Conservation (phyloP, 2,113 vertebrate genomes). For the Ornithorhynchus anatinus region DNA sequence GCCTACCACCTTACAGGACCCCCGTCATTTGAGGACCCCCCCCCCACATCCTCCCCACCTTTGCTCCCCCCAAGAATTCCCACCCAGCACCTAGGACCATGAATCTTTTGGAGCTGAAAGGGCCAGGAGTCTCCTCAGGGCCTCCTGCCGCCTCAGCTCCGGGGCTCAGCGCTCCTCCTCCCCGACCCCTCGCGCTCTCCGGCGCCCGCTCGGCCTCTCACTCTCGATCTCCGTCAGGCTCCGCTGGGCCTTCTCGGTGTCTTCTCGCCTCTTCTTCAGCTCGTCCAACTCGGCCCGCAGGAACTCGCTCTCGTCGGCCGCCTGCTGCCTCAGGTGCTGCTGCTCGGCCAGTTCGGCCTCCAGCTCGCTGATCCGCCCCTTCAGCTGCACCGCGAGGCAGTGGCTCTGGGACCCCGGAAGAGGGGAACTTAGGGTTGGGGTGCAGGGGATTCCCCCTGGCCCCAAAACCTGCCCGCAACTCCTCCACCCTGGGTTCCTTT, state of each 20-base stretch:
- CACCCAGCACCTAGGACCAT: background rate
- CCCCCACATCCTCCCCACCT: background rate
- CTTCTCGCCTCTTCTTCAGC: conserved; percentile 84
- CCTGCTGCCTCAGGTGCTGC: conserved; percentile 90
- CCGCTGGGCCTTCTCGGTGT: conserved; percentile 93
- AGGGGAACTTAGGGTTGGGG: accelerated
- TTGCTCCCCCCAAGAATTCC: accelerated
- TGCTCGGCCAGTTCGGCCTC: conserved; percentile 95
- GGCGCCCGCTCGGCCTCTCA: conserved; percentile 60
- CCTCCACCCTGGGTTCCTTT: too few relatives aligned
- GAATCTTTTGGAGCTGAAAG: background rate
- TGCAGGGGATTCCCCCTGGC: accelerated
- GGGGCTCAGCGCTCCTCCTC: background rate
- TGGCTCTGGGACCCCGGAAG: conserved; percentile 71
- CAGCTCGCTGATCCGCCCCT: conserved; percentile 85
- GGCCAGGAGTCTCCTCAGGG: background rate
- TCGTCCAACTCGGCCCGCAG: conserved; percentile 90
- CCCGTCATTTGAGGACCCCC: accelerated
- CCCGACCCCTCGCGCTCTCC: background rate
- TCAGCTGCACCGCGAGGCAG: conserved; percentile 80
- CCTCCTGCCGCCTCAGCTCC: too few relatives aligned
- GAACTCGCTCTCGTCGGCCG: conserved; percentile 88
- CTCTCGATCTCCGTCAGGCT: conserved; percentile 93
- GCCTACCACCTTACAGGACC: accelerated
- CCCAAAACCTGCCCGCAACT: background rate